Evolutionary conservation across 2,888 invertebrate species (phyloP), one percentile per base, ranked within the genome.

Genomic region (Noctua pronuba): DNA sequence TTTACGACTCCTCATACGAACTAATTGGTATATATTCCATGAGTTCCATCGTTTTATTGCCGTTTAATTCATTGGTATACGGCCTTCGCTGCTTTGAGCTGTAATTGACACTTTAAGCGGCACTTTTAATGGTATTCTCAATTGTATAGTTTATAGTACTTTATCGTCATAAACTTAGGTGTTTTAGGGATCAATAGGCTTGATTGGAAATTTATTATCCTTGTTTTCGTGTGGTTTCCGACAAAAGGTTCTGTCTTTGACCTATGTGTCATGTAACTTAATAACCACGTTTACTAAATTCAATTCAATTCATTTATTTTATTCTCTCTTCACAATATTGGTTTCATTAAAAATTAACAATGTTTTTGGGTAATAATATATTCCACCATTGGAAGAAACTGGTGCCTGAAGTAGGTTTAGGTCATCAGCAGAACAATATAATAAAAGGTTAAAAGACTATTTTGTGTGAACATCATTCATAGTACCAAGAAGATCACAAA

Each of bases 11-110:
- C 64, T 73, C 75, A 79, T 75, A 73, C 73, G 38, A 81, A 72
- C 81, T 89, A 89, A 89, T 89, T 89, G 86, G 88, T 89, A 82
- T 82, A 86, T 84, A 85, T 88, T 87, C 85, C 68, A 73, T 86
- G 78, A 83, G 75, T 73, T 75, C 76, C 81, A 71, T 77, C 64
- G 74, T 65, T 89, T 87, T 87, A 89, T 89, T 60, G 81, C 66
- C 73, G 72, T 86, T 89, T 89, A 88, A 88, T 88, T 88, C 88
- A 81, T 75, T 41, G 72, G 68, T 84, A 77, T 83, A 80, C 68
- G 60, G 75, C n/a, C 41, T 31, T 31, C 75, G 66, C 79, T 77
- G 77, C 69, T 82, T 80, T 77, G 77, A 75, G 69, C 49, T 75
- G 77, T 86, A 82, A 86, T 82, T 84, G 88, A 88, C 82, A 86